Evolutionary conservation across 1,140 invertebrate genomes (phyloP), one percentile per base, ranked within the genome.

Genomic region (Drosophila navojoa): DNA sequence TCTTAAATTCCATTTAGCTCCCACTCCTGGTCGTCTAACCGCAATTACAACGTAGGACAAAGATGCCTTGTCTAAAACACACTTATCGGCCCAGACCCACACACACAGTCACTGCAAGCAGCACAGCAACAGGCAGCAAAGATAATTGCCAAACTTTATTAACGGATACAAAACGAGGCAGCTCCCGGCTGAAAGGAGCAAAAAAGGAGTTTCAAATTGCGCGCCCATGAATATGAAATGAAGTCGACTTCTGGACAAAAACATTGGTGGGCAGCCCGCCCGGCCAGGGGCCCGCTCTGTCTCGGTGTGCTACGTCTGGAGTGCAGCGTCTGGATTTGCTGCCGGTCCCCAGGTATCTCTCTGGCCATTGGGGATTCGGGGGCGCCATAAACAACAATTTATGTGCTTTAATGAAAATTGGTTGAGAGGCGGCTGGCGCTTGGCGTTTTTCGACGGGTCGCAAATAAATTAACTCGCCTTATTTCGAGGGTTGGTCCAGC

Each of bases 131-230:
- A 86, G 82, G 76, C 82, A 74, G 79, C 69, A 32, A 49, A 72
- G 79, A 81, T 87, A 87, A 87, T 87, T 87, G 72, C 76, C 84
- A 87, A 87, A 87, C 52, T 87, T 87, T 87, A 87, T 87, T 89
- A 87, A 74, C 79, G 79, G 61, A 81, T 72, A 73, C 66, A 66
- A 73, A 72, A 22, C 9, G 42, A 29, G 25, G 25, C 11, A 27
- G 27, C 27, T 6, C 4, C 27, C 27, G 27, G 2, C 4, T 29
- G 27, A 29, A 29, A 29, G 32, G 32, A 32, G 40, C 40, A 49
- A 62, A 55, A 63, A 76, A 70, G 81, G 73, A 80, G 77, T 82
- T 77, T 50, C 19, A 50, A 76, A 82, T 85, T 85, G 58, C 59
- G 78, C 71, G 79, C 42, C 76, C 69, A 86, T 87, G 82, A 87